These are phyloP conservation scores for Elephantulus edwardii DNA, from an alignment of 2,113 vertebrate genomes.

Conservation along the genomic window DNA sequence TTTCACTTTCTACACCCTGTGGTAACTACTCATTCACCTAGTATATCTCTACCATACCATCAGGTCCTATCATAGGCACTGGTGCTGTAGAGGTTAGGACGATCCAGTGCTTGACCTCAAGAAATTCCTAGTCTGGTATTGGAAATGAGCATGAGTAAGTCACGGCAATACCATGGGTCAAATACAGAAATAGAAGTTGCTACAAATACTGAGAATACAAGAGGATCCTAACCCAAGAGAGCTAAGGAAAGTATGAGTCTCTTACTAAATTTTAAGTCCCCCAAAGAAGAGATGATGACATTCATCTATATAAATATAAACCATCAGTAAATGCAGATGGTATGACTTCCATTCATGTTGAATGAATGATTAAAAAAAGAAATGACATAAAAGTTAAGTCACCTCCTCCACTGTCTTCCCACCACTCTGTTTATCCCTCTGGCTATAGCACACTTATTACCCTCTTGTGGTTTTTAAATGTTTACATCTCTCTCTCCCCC, in stretches of 20 bases:
- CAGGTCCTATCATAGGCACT: neutral
- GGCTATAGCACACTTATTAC: neutral
- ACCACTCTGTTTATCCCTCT: neutral
- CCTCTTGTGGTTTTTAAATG: neutral
- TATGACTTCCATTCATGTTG: neutral
- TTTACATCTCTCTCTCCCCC: constrained; percentile 11
- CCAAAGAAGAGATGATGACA: neutral
- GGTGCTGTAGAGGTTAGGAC: neutral
- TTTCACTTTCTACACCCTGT: neutral
- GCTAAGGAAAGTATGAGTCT: neutral
- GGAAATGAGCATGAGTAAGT: neutral
- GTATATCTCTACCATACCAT: neutral
- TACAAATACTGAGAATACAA: neutral
- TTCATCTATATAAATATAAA: neutral
- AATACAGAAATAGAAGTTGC: neutral
- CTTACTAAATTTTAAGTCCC: neutral
- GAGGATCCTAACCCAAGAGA: neutral
- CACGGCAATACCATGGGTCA: neutral
- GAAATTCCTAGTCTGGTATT: neutral
- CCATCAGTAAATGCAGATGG: neutral
- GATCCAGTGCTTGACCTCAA: neutral
- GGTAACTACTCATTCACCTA: neutral
- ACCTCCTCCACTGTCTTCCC: constrained; percentile 1
- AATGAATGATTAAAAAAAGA: neutral
- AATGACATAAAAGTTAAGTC: neutral